Evolutionary conservation across 37 sponge, comb jelly and placozoan species (phyloP).

Genomic region (Tethya wilhelma): DNA sequence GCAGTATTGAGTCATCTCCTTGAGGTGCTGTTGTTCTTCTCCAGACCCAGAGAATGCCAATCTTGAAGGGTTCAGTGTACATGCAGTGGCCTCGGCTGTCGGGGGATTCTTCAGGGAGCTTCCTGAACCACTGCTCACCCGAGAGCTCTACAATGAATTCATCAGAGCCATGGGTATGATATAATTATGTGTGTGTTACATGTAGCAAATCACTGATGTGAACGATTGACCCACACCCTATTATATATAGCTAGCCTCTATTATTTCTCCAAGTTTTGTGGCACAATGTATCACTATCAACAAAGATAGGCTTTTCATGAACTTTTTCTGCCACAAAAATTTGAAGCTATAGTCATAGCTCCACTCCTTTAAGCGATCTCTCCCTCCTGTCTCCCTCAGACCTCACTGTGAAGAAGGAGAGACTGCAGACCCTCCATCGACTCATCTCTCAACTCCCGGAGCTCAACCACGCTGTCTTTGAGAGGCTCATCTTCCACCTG

Average conservation of each 20-base stretch:
- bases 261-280: no score
- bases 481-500: slow-evolving; percentile 79
- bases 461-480: slow-evolving; percentile 72
- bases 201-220: no score
- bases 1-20: not conserved
- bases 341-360: no score
- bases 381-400: no score
- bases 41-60: slow-evolving; percentile 64
- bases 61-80: slow-evolving; percentile 61
- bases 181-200: not conserved
- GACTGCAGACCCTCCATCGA: slow-evolving; percentile 55
- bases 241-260: no score
- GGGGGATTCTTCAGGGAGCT: slow-evolving; percentile 83
- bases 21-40: no score
- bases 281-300: no score
- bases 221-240: no score
- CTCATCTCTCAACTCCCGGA: slow-evolving; percentile 65
- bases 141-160: slow-evolving; percentile 77
- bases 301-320: no score
- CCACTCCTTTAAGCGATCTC: no score
- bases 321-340: no score
- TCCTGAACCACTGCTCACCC: slow-evolving; percentile 90
- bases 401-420: slow-evolving; percentile 57
- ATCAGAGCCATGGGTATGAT: slow-evolving; percentile 66
- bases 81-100: slow-evolving; percentile 74